Conservation (phyloP, 2,797 vertebrate species). For the Dendrocincla fuliginosa region DNA sequence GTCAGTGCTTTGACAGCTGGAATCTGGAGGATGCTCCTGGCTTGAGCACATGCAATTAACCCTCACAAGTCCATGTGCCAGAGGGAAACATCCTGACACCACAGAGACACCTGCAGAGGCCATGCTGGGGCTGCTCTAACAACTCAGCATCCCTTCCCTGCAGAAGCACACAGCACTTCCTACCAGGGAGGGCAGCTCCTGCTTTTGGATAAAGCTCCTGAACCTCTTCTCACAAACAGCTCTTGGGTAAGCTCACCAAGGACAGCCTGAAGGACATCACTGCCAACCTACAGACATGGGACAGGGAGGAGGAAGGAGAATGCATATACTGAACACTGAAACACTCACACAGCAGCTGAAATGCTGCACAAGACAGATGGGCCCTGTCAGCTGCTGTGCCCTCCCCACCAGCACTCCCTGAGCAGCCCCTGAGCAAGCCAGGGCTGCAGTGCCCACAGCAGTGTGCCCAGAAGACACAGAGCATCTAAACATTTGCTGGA, state of each 20-base stretch:
- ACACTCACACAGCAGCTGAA: background rate
- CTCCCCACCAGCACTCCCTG: background rate
- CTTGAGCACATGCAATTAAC: background rate
- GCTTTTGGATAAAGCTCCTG: background rate
- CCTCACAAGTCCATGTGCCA: fast-evolving
- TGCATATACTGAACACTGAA: background rate
- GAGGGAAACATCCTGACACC: background rate
- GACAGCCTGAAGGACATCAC: background rate
- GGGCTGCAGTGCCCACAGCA: background rate
- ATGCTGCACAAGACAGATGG: background rate
- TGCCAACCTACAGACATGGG: background rate
- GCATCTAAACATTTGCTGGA: background rate
- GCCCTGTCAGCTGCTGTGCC: background rate
- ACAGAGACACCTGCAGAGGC: background rate
- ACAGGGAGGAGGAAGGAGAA: background rate
- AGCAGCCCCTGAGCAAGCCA: background rate
- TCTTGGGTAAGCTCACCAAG: background rate
- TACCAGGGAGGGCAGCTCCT: background rate
- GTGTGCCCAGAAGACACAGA: background rate
- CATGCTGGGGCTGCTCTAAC: background rate
- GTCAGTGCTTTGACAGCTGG: background rate
- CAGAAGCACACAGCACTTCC: background rate
- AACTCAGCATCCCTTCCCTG: background rate
- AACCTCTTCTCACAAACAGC: background rate
- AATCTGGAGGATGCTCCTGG: background rate